Evolutionary conservation across 2,113 vertebrate species (phyloP).

Genomic region (Bagarius yarrelli): DNA sequence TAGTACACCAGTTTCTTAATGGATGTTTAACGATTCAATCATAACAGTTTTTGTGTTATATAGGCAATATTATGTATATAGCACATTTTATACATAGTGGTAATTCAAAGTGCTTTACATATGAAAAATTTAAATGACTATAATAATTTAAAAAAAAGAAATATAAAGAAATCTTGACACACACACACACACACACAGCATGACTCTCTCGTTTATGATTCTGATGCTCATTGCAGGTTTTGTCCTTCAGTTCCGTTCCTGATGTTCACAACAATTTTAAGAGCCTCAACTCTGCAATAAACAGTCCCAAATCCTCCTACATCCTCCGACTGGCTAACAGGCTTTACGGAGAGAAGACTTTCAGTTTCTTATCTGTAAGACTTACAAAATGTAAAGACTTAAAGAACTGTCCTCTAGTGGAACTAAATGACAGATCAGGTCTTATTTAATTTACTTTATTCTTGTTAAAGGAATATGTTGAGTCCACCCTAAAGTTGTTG

Average conservation of each 20-base stretch:
- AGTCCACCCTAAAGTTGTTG: conserved; percentile 74
- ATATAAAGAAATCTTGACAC: neutral
- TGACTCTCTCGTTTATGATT: neutral
- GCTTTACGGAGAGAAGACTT: conserved; percentile 84
- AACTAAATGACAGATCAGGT: neutral
- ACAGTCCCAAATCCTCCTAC: conserved; percentile 72
- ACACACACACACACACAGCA: neutral
- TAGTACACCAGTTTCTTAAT: too few species aligned
- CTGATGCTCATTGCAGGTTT: conserved; percentile 63
- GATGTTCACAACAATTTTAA: conserved; percentile 77
- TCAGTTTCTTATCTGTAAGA: conserved; percentile 78
- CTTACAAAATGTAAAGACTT: neutral
- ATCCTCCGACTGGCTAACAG: conserved; percentile 81
- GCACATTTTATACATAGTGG: too few species aligned
- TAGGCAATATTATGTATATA: too few species aligned
- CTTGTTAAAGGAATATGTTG: conserved; percentile 77
- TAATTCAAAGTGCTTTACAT: too few species aligned
- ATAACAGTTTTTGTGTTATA: too few species aligned
- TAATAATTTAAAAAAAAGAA: too few species aligned
- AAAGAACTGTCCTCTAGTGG: neutral
- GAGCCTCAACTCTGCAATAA: conserved; percentile 74
- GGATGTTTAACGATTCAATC: too few species aligned
- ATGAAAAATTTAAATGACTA: too few species aligned
- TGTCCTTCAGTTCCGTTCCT: conserved; percentile 71
- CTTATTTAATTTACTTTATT: neutral